Percentiles rank a stretch among this genome's conserved stretches.
These are phyloP conservation scores for Epicampocera succincta DNA, from an alignment of 2,888 invertebrate genomes.

Conservation along the genomic window DNA sequence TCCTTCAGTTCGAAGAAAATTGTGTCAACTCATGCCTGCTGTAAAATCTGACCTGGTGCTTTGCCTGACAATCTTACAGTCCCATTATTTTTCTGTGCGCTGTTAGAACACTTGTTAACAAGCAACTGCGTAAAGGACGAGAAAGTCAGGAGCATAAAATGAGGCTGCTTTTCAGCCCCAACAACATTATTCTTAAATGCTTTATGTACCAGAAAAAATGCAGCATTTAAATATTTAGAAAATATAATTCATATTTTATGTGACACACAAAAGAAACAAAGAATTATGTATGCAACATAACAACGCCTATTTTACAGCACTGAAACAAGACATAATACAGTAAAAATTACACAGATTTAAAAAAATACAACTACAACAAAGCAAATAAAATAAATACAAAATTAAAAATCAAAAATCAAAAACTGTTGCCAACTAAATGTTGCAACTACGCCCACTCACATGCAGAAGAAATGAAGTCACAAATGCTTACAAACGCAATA, in stretches of 20 bases:
- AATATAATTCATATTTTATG: conserved; percentile 27
- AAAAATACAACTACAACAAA: background rate
- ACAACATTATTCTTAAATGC: background rate
- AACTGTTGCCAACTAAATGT: conserved; percentile 58
- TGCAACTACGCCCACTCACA: conserved; percentile 40
- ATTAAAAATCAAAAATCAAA: conserved; percentile 38
- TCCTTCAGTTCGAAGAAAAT: conserved; percentile 13
- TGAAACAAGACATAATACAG: conserved; percentile 45
- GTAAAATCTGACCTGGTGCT: conserved; percentile 47
- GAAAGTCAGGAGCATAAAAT: background rate
- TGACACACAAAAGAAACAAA: background rate
- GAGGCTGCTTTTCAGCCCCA: too few species aligned
- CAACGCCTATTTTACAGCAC: conserved; percentile 53
- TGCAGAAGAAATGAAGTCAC: background rate
- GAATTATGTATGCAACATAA: conserved; percentile 19
- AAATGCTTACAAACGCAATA: background rate
- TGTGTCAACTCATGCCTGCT: conserved; percentile 31
- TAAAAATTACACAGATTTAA: conserved; percentile 1
- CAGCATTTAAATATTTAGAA: conserved; percentile 15
- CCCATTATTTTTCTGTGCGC: conserved; percentile 18
- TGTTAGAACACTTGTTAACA: background rate
- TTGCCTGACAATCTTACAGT: conserved; percentile 32
- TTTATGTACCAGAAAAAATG: conserved; percentile 16
- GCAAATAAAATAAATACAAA: conserved; percentile 10
- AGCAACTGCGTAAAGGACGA: background rate